Percentiles rank a stretch among this genome's conserved stretches.
phyloP scores from a whole-genome alignment of 2,888 invertebrate genomes.

The Rotaria socialis region DNA sequence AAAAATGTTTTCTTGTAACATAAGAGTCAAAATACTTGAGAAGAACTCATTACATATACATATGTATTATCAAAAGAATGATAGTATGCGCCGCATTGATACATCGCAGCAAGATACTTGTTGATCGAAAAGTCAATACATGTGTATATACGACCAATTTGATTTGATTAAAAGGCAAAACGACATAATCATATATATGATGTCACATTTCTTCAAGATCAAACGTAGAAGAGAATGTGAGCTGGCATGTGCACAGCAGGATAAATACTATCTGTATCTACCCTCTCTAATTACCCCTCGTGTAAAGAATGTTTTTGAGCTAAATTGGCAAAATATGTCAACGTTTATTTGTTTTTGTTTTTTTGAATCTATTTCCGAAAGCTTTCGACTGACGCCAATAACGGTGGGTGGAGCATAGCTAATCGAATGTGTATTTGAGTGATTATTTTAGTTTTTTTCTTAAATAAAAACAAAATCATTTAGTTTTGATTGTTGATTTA shows the following conservation, averaged over 20 bases:
- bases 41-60: neutral
- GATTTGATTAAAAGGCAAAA: conserved; percentile 6
- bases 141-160: neutral
- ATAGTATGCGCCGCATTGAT: neutral
- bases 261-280: neutral
- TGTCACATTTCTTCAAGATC: neutral
- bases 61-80: conserved; percentile 25
- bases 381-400: neutral
- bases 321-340: conserved; percentile 10
- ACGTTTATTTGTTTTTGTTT: neutral
- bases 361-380: no score
- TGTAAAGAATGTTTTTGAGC: neutral
- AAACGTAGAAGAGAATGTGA: neutral
- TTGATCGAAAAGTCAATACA: conserved; percentile 15
- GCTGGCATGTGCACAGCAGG: conserved; percentile 23
- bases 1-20: neutral
- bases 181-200: conserved; percentile 22
- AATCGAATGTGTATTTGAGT: neutral
- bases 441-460: neutral
- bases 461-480: neutral
- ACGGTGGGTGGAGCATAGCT: neutral
- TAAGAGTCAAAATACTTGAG: neutral
- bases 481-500: conserved; percentile 1
- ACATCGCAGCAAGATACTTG: conserved; percentile 3
- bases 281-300: neutral